phyloP scores from a whole-genome alignment of 64 coral and sea anemone genomes.

The Orbicella faveolata region DNA sequence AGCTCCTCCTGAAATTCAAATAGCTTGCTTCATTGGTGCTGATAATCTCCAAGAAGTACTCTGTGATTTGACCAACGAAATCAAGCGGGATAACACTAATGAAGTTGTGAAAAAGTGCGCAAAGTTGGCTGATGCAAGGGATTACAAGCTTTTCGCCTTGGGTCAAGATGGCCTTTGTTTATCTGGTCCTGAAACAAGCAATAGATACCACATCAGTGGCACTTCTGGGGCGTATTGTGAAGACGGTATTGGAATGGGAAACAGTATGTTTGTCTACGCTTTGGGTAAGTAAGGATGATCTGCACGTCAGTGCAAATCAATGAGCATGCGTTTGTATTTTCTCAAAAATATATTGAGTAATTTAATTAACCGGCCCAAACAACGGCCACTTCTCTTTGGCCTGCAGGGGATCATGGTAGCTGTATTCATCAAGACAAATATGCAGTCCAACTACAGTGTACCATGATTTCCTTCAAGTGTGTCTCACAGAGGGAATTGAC shows the following conservation, averaged over 20 bases:
- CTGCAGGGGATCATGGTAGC: too few relatives aligned
- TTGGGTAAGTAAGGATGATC: neutral
- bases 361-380: too few relatives aligned
- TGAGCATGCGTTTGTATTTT: too few relatives aligned
- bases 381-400: too few relatives aligned
- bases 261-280: slow-evolving; percentile 31
- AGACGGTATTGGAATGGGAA: slow-evolving; percentile 19
- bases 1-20: slow-evolving; percentile 37
- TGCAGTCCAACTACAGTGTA: too few relatives aligned
- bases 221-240: neutral
- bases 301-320: too few relatives aligned
- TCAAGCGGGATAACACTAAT: slow-evolving; percentile 32
- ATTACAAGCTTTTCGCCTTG: slow-evolving; percentile 48
- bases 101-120: slow-evolving; percentile 33
- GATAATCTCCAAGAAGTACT: slow-evolving; percentile 28
- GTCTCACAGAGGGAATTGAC: too few relatives aligned
- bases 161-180: slow-evolving; percentile 43
- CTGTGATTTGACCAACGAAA: slow-evolving; percentile 2
- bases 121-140: neutral
- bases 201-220: neutral
- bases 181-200: neutral
- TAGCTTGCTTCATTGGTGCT: slow-evolving; percentile 38
- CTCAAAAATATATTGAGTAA: too few relatives aligned
- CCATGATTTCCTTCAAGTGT: too few relatives aligned
- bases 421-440: too few relatives aligned